phyloP scores from a whole-genome alignment of 2,888 invertebrate species.

The Isoperla grammatica region DNA sequence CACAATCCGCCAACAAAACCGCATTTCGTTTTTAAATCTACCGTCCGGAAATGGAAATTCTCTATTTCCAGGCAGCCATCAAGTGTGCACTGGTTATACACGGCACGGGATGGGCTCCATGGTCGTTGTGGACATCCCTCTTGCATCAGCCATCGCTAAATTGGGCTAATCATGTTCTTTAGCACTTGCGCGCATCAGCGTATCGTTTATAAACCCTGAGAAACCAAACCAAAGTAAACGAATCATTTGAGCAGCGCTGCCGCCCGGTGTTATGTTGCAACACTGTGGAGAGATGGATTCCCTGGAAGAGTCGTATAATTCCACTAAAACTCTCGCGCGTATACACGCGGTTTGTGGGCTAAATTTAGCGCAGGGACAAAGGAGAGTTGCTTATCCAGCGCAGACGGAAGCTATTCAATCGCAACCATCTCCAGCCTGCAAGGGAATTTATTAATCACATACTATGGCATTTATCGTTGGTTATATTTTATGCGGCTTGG shows the following conservation, averaged over 20 bases:
- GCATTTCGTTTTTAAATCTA: too few relatives aligned
- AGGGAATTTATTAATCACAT: constrained; percentile 31
- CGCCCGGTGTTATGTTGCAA: constrained; percentile 17
- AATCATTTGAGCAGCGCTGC: background rate
- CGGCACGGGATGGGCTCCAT: too few relatives aligned
- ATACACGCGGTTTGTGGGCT: background rate
- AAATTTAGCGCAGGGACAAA: too few relatives aligned
- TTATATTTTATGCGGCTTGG: constrained; percentile 24
- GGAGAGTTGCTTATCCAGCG: too few relatives aligned
- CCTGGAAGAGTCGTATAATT: constrained; percentile 22
- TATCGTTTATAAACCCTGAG: background rate
- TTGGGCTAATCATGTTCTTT: too few relatives aligned
- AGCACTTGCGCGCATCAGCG: too few relatives aligned
- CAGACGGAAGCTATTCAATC: too few relatives aligned
- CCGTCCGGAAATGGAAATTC: too few relatives aligned
- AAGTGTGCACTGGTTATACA: too few relatives aligned
- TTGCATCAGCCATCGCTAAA: background rate
- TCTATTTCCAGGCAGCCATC: too few relatives aligned
- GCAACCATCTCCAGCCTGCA: background rate
- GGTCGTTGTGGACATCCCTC: background rate
- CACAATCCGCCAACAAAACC: too few relatives aligned
- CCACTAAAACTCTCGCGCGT: background rate
- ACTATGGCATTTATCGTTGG: constrained; percentile 31
- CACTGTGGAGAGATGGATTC: constrained; percentile 22
- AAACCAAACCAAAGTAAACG: background rate